These are phyloP conservation scores for Diplazon laetatorius DNA, from an alignment of 2,888 invertebrate genomes.

Conservation along the genomic window DNA sequence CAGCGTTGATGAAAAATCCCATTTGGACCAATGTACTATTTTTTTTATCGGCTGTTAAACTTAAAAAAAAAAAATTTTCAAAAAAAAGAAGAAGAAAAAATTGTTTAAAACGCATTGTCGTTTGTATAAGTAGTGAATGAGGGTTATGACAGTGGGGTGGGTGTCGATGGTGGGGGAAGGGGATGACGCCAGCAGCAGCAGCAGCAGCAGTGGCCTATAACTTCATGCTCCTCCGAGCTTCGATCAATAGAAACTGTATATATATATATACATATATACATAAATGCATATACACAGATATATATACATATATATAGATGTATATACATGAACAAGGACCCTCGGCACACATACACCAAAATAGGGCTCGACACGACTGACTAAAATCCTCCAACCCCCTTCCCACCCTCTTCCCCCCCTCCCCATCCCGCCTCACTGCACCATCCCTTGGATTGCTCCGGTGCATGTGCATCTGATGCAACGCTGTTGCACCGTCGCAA, in stretches of 20 bases:
- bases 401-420: background rate
- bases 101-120: too few species aligned
- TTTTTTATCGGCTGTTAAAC: conserved; percentile 6
- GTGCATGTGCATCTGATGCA: conserved; percentile 44
- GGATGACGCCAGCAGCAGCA: conserved; percentile 73
- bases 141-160: conserved; percentile 6
- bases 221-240: conserved; percentile 79
- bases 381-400: conserved; percentile 38
- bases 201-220: conserved; percentile 76
- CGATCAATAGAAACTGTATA: conserved; percentile 80
- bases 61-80: background rate
- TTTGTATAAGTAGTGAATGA: background rate
- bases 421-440: too few species aligned
- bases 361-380: conserved; percentile 28
- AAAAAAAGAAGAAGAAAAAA: too few species aligned
- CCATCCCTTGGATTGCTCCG: conserved; percentile 24
- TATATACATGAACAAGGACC: conserved; percentile 23
- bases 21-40: conserved; percentile 8
- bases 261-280: conserved; percentile 69
- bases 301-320: conserved; percentile 75
- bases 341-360: conserved; percentile 23
- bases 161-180: conserved; percentile 63
- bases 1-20: too few species aligned
- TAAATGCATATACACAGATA: conserved; percentile 72
- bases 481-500: conserved; percentile 56